A percentile compares a stretch with the other conserved stretches of the same genome.
phyloP scores from a whole-genome alignment of 2,797 vertebrate species.

The Sarcoramphus papa region DNA sequence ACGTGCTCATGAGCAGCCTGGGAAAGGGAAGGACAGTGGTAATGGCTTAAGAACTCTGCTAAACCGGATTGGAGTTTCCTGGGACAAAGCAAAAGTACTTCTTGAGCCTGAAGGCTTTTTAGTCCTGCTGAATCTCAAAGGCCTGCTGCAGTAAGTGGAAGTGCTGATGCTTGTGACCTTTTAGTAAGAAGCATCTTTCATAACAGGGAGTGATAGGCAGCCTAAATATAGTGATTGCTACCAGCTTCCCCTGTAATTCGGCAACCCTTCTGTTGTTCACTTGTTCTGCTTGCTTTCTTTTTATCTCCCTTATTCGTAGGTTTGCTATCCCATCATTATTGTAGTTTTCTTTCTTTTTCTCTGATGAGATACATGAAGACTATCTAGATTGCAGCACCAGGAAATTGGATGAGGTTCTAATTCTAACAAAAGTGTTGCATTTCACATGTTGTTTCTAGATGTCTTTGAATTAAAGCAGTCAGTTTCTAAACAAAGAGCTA shows the following conservation, averaged over 20 bases:
- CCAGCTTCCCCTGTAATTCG: background rate
- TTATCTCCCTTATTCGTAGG: background rate
- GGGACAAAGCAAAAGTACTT: background rate
- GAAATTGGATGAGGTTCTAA: background rate
- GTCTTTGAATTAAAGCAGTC: background rate
- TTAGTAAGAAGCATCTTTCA: conserved; percentile 14
- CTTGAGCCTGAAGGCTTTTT: conserved; percentile 35
- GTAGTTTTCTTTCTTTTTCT: background rate
- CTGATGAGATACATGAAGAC: background rate
- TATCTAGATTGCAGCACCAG: background rate
- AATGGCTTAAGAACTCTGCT: background rate
- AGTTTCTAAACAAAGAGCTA: background rate
- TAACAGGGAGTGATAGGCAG: conserved; percentile 33
- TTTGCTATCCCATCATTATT: background rate
- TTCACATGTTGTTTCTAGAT: background rate
- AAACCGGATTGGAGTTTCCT: background rate
- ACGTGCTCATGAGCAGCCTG: background rate
- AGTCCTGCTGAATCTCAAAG: conserved; percentile 40
- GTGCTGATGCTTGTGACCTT: conserved; percentile 50
- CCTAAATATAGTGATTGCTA: conserved; percentile 40
- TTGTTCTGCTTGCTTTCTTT: conserved; percentile 18
- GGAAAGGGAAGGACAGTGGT: background rate
- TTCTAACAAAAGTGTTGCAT: background rate
- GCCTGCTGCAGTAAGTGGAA: conserved; percentile 16
- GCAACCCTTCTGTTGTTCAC: background rate